Evolutionary conservation across 2,888 invertebrate genomes (phyloP), one percentile per base, ranked within the genome.

Genomic region (Ormia ochracea): DNA sequence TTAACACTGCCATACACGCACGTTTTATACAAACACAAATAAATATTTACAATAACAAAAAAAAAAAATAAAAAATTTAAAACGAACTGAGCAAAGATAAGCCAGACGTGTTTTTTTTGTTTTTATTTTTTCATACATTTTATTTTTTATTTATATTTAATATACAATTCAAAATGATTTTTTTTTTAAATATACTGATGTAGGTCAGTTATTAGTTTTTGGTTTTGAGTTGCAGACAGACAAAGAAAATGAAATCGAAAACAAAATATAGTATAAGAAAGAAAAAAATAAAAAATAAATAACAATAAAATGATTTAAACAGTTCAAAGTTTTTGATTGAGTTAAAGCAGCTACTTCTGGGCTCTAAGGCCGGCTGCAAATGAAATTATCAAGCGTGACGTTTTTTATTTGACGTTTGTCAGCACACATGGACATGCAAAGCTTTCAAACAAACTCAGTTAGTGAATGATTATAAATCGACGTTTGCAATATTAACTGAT

Each of bases 141-240:
- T 48, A n/a, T n/a, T 28, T 63, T 28, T 1, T 38, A 14, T 50
- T 26, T 21, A 45, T 10, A 61, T 52, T 59, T 43, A 43, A 54
- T 21, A 45, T 19, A 66, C 45, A 52, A 45, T 52, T 68, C 6
- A 50, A 58, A 50, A 50, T 28, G 12, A 4, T 41, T 50, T 17
- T 12, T 19, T 56, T 4, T 23, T 12, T 28, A 54, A 50, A 66
- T 33, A 50, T 23, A 76, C 56, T 80, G 76, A 80, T 80, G 76
- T 80, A 72, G 79, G 79, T 80, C 79, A 80, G 76, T 80, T 61
- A 75, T 52, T 66, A 58, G 74, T 36, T 45, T 74, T 56, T 36
- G n/a, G 21, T 58, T 36, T 36, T 43, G 31, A 9, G 6, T 58
- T 17, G 9, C 10, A 28, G 5, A 10, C 31, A 52, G 21, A 41